These are phyloP conservation scores for Trachelipus rathkii DNA, from an alignment of 1,140 invertebrate genomes.

Conservation along the genomic window DNA sequence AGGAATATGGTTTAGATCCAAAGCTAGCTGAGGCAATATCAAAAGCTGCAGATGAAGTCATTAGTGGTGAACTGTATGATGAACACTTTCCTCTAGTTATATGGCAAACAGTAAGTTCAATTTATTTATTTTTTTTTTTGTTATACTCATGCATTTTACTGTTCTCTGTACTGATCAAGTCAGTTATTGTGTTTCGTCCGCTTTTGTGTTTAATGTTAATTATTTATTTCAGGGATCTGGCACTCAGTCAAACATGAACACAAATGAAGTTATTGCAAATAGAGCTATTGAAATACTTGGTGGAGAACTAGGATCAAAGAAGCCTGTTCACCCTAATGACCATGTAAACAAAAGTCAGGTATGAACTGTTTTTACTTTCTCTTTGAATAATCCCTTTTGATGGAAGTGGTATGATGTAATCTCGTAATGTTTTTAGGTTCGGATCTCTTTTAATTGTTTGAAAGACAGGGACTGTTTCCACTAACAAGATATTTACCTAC, in stretches of 20 bases:
- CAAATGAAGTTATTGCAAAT: slow-evolving; percentile 90
- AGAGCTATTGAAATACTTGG: slow-evolving; percentile 92
- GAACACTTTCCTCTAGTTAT: slow-evolving; percentile 96
- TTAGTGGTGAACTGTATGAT: slow-evolving; percentile 76
- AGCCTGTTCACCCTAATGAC: slow-evolving; percentile 94
- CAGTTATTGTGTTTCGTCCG: slow-evolving; percentile 61
- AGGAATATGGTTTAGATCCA: slow-evolving; percentile 82
- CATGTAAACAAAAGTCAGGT: slow-evolving; percentile 90
- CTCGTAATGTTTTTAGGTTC: too few relatives aligned
- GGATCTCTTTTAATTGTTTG: slow-evolving; percentile 72
- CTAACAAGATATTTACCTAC: too few relatives aligned
- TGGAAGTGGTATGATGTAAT: too few relatives aligned
- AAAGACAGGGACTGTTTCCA: slow-evolving; percentile 54
- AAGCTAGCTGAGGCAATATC: slow-evolving; percentile 83
- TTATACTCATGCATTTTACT: too few relatives aligned
- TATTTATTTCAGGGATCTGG: slow-evolving; percentile 65
- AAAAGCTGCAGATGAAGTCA: slow-evolving; percentile 91
- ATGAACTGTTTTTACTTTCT: not conserved
- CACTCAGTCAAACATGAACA: slow-evolving; percentile 99
- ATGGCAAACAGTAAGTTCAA: slow-evolving; percentile 54
- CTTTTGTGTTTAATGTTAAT: slow-evolving; percentile 58
- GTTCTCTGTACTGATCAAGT: too few relatives aligned
- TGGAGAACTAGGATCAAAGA: slow-evolving; percentile 88
- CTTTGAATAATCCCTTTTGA: too few relatives aligned
- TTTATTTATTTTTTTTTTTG: not conserved